Evolutionary conservation across 2,888 invertebrate genomes (phyloP).

Genomic region (Hedya salicella): DNA sequence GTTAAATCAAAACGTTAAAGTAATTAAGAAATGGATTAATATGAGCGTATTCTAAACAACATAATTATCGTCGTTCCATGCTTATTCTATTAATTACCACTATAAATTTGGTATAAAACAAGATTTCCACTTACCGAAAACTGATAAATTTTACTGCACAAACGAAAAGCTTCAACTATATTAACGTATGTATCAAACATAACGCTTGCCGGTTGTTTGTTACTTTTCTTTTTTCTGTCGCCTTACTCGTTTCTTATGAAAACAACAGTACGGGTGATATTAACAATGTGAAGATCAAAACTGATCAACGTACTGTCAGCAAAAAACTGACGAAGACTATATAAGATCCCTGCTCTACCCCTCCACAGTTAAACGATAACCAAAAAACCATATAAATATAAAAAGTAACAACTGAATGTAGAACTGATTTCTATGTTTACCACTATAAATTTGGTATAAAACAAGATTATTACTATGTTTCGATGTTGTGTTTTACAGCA

Average conservation of each 20-base stretch:
- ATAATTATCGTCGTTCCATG: too few relatives aligned
- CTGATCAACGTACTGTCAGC: background rate
- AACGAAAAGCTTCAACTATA: background rate
- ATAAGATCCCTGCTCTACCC: background rate
- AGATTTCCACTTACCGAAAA: background rate
- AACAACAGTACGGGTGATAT: background rate
- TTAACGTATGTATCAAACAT: background rate
- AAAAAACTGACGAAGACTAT: background rate
- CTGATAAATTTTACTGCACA: background rate
- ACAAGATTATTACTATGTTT: background rate
- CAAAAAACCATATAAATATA: background rate
- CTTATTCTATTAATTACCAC: too few relatives aligned
- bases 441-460: too few relatives aligned
- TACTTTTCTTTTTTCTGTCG: background rate
- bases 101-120: too few relatives aligned
- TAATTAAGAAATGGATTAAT: too few relatives aligned
- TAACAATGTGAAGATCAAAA: background rate
- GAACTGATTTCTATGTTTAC: too few relatives aligned
- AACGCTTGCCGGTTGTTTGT: background rate
- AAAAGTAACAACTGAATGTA: background rate
- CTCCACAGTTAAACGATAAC: background rate
- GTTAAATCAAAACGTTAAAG: too few relatives aligned
- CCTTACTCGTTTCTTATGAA: background rate
- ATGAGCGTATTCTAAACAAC: too few relatives aligned
- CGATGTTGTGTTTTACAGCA: background rate